Percentiles rank a stretch among this genome's conserved stretches.
Conservation (phyloP, 23 tunicate species). For the Phallusia fumigata region DNA sequence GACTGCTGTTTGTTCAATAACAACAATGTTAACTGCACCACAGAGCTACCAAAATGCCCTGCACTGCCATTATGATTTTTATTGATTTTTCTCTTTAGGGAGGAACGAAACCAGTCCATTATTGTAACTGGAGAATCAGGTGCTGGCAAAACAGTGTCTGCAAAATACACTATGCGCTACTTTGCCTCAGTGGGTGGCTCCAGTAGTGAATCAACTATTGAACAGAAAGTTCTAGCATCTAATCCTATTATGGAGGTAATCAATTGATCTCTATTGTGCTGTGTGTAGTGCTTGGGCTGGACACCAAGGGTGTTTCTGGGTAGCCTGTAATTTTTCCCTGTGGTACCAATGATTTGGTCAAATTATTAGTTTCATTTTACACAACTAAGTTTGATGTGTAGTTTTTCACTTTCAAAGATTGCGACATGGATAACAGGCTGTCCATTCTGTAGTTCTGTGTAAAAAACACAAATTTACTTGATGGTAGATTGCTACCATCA, state of each 20-base stretch:
- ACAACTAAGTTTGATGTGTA: neutral
- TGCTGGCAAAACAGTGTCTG: slow-evolving; percentile 98
- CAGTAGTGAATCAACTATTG: slow-evolving; percentile 75
- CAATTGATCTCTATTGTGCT: neutral
- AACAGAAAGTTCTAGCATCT: slow-evolving; percentile 91
- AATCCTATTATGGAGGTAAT: slow-evolving; percentile 99
- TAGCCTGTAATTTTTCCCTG: neutral
- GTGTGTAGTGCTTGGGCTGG: neutral
- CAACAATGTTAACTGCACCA: neutral
- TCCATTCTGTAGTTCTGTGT: too few species aligned
- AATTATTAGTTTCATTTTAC: neutral
- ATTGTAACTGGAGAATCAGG: slow-evolving; percentile 99
- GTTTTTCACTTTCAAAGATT: neutral
- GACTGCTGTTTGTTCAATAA: neutral
- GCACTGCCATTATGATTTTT: neutral
- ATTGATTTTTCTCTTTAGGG: slow-evolving; percentile 39
- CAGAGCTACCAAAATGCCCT: neutral
- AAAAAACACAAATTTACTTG: too few species aligned
- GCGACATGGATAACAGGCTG: too few species aligned
- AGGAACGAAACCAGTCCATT: slow-evolving; percentile 87
- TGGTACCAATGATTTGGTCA: neutral
- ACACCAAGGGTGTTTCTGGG: neutral
- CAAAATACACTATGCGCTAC: slow-evolving; percentile 96
- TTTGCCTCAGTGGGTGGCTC: slow-evolving; percentile 97
- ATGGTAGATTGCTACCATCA: too few species aligned